Percentiles rank a stretch among this genome's conserved stretches.
phyloP scores from a whole-genome alignment of 2,888 invertebrate species.

The Chrysolina oricalcia region DNA sequence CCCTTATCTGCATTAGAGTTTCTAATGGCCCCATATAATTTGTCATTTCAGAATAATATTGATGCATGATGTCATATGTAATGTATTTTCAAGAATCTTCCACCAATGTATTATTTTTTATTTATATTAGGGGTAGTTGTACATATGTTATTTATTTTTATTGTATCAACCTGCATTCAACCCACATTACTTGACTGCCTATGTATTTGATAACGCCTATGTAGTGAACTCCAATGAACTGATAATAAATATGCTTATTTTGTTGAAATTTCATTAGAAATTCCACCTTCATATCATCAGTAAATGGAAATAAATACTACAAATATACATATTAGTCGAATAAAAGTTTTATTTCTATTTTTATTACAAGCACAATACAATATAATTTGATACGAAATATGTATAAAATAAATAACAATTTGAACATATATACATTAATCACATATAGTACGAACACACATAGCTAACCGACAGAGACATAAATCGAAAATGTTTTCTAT shows the following conservation, averaged over 20 bases:
- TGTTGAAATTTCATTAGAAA: neutral
- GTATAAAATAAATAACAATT: slow-evolving; percentile 17
- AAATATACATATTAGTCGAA: neutral
- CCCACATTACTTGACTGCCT: neutral
- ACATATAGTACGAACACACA: slow-evolving; percentile 1
- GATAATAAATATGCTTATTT: slow-evolving; percentile 13
- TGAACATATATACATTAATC: neutral
- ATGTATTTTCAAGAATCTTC: neutral
- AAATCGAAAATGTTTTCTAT: neutral
- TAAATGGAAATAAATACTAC: neutral
- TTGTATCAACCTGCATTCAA: neutral
- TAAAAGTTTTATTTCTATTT: neutral
- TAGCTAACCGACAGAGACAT: neutral
- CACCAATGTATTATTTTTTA: neutral
- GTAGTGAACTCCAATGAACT: neutral
- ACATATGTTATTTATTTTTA: slow-evolving; percentile 16
- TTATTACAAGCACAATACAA: slow-evolving; percentile 13
- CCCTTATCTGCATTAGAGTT: neutral
- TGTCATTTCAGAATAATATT: neutral
- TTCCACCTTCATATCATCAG: neutral
- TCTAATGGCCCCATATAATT: neutral
- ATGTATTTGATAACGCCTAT: neutral
- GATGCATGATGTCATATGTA: neutral
- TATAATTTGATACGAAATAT: neutral
- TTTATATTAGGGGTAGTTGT: slow-evolving; percentile 13